Conservation (phyloP, 2,888 invertebrate genomes). For the Leuctra nigra region DNA sequence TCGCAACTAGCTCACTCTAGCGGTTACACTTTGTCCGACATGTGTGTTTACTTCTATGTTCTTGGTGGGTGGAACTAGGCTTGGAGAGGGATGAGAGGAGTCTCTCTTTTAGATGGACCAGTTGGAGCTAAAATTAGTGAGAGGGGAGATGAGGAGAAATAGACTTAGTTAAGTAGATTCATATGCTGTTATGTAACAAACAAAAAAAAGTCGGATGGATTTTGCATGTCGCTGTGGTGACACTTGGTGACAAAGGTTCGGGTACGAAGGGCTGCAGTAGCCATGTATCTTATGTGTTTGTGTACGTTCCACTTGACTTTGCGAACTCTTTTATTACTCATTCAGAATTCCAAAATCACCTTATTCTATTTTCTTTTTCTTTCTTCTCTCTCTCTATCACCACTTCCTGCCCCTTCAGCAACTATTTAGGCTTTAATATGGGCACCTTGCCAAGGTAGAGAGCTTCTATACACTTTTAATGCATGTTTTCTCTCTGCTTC, state of each 20-base stretch:
- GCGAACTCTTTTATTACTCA: slow-evolving; percentile 6
- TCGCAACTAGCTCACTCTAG: too few species aligned
- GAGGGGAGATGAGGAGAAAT: not conserved
- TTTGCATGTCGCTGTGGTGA: too few species aligned
- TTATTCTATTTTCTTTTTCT: slow-evolving; percentile 3
- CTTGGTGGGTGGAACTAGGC: not conserved
- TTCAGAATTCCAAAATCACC: slow-evolving; percentile 7
- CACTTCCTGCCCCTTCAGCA: slow-evolving; percentile 14
- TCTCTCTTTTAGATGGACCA: too few species aligned
- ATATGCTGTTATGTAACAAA: not conserved
- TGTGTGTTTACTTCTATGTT: slow-evolving; percentile 4
- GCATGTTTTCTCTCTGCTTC: slow-evolving; percentile 19
- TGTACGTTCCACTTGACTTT: slow-evolving; percentile 4
- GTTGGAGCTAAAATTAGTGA: slow-evolving; percentile 6
- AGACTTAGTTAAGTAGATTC: not conserved
- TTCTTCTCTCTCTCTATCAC: not conserved
- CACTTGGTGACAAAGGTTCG: not conserved
- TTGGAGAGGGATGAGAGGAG: not conserved
- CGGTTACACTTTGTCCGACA: slow-evolving; percentile 1
- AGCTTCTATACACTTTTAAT: slow-evolving; percentile 9
- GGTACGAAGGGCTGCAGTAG: not conserved
- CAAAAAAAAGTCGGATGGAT: too few species aligned
- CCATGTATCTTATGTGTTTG: slow-evolving; percentile 6
- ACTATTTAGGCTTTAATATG: not conserved
- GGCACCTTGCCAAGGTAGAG: slow-evolving; percentile 20